These are phyloP conservation scores for Orussus abietinus DNA, from an alignment of 1,140 invertebrate genomes.

Conservation along the genomic window DNA sequence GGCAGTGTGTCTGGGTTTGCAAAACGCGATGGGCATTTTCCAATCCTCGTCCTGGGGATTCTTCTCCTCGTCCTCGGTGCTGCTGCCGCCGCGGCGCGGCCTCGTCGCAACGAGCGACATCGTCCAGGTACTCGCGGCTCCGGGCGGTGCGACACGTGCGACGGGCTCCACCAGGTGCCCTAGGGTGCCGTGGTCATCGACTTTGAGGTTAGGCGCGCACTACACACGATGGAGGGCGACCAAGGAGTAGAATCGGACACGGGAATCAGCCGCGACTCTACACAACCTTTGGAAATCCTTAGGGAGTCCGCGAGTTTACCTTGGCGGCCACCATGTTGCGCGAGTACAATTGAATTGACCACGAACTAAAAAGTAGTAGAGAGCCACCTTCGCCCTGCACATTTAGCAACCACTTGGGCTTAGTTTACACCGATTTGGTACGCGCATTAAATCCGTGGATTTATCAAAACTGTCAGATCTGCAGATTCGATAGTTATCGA, in stretches of 20 bases:
- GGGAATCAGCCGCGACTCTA: neutral
- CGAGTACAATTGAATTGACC: no score
- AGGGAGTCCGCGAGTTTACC: conserved; percentile 20
- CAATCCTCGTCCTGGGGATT: conserved; percentile 48
- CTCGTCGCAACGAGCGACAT: conserved; percentile 36
- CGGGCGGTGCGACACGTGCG: no score
- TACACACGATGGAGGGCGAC: neutral
- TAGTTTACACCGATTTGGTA: no score
- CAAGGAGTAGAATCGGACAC: neutral
- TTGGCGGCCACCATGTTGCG: conserved; percentile 22
- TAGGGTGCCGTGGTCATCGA: neutral
- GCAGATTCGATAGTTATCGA: no score
- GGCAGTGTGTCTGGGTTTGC: conserved; percentile 69
- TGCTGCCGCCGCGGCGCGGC: conserved; percentile 25
- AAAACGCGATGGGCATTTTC: conserved; percentile 64
- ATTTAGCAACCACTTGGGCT: no score
- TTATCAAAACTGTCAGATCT: no score
- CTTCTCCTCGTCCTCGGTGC: neutral
- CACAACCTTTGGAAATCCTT: neutral
- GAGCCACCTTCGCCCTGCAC: no score
- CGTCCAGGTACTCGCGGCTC: conserved; percentile 2
- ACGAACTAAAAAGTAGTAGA: no score
- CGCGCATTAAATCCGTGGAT: no score
- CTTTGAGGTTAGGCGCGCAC: neutral
- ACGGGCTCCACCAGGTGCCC: no score